Evolutionary conservation across 2,113 vertebrate genomes (phyloP).

Genomic region (Trematomus loennbergii): DNA sequence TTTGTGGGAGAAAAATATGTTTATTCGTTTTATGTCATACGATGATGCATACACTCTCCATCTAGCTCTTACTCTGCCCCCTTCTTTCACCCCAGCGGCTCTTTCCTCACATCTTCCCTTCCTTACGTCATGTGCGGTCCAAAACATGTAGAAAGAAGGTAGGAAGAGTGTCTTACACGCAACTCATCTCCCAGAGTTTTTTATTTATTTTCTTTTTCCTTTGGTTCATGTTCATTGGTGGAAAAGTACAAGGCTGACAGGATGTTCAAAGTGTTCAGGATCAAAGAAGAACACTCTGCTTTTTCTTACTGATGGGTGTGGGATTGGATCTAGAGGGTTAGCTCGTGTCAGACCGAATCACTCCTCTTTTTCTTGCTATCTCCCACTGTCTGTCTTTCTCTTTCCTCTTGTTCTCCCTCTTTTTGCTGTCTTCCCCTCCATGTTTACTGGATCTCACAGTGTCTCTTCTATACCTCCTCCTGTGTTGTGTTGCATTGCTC

Average conservation of each 20-base stretch:
- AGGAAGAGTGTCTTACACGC: slow-evolving; percentile 50
- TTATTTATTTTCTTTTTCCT: slow-evolving; percentile 21
- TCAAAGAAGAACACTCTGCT: slow-evolving; percentile 76
- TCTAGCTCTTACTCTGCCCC: not conserved
- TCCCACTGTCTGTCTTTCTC: slow-evolving; percentile 29
- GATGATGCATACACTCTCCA: not conserved
- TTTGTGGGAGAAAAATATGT: not conserved
- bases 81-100: not conserved
- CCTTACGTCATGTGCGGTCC: slow-evolving; percentile 34
- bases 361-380: slow-evolving; percentile 35
- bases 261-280: slow-evolving; percentile 84
- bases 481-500: slow-evolving; percentile 3
- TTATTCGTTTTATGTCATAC: slow-evolving; percentile 15
- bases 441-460: slow-evolving; percentile 40
- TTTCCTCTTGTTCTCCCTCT: slow-evolving; percentile 29
- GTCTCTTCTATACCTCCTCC: slow-evolving; percentile 8
- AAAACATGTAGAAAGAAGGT: slow-evolving; percentile 43
- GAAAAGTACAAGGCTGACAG: slow-evolving; percentile 76
- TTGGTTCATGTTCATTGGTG: slow-evolving; percentile 53
- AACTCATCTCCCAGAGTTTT: slow-evolving; percentile 54
- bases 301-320: slow-evolving; percentile 67
- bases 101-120: slow-evolving; percentile 17
- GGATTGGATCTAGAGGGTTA: slow-evolving; percentile 72
- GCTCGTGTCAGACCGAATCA: slow-evolving; percentile 66
- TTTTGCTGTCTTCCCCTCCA: slow-evolving; percentile 19